Evolutionary conservation across 2,113 vertebrate species (phyloP).

Genomic region (Pseudopipra pipra): DNA sequence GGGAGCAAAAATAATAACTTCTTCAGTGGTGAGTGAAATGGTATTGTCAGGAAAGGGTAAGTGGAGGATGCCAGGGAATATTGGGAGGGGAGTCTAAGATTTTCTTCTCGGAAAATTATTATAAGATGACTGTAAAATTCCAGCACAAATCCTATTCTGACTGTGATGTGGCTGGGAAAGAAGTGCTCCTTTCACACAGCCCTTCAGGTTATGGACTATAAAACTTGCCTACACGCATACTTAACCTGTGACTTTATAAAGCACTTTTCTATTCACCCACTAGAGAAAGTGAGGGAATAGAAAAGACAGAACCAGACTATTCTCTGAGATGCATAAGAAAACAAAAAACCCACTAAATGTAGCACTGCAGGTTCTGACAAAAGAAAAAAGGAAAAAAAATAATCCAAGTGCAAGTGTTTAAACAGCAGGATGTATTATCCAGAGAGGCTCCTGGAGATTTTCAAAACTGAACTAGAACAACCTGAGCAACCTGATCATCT

Average conservation of each 20-base stretch:
- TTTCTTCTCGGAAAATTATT: not conserved
- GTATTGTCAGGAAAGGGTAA: not conserved
- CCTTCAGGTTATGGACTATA: not conserved
- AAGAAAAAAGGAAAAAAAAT: not conserved
- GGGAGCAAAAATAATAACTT: not conserved
- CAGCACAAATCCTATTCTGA: not conserved
- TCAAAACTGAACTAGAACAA: not conserved
- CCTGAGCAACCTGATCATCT: not conserved
- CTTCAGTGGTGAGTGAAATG: not conserved
- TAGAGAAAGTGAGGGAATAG: not conserved
- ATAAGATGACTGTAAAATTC: not conserved
- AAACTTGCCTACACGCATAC: not conserved
- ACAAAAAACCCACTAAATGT: not conserved
- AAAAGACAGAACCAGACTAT: not conserved
- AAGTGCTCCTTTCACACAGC: not conserved
- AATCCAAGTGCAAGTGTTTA: not conserved
- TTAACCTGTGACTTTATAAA: not conserved
- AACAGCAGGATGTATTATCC: not conserved
- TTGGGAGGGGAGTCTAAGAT: not conserved
- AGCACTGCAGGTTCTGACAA: not conserved
- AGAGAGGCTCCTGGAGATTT: not conserved
- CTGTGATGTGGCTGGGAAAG: not conserved
- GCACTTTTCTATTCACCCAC: not conserved
- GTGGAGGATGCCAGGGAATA: rapidly evolving
- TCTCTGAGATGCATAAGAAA: not conserved